A percentile compares a stretch with the other conserved stretches of the same genome.
These are phyloP conservation scores for Aphrophora alni DNA, from an alignment of 2,888 invertebrate genomes.

Conservation along the genomic window DNA sequence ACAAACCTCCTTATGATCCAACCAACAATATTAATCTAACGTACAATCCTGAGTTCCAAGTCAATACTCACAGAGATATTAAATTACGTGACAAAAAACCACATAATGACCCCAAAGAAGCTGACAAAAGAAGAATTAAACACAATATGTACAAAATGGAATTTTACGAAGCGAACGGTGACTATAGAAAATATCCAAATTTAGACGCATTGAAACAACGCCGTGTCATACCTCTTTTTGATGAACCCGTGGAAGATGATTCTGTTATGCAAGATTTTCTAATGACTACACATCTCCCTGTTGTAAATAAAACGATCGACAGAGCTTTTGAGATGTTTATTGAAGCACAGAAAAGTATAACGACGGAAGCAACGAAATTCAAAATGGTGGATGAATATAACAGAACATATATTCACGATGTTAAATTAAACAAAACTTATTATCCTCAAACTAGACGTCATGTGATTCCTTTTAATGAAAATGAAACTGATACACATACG, in stretches of 20 bases:
- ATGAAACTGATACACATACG: background rate
- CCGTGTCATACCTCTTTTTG: background rate
- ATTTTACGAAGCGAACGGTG: background rate
- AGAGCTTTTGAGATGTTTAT: background rate
- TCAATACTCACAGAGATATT: background rate
- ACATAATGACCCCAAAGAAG: background rate
- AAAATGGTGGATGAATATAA: background rate
- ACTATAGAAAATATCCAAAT: background rate
- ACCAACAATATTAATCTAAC: background rate
- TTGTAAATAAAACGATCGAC: background rate
- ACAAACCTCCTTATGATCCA: background rate
- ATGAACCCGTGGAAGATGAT: background rate
- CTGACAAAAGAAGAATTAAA: background rate
- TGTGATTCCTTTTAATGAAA: background rate
- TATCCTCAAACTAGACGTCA: background rate
- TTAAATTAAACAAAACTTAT: background rate
- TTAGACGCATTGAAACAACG: background rate
- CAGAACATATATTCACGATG: background rate
- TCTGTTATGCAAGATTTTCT: background rate
- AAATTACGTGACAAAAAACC: background rate
- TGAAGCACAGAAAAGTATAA: background rate
- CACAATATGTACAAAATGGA: background rate
- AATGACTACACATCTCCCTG: background rate
- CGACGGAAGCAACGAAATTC: background rate
- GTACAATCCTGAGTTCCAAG: background rate